Evolutionary conservation across 2,113 vertebrate genomes (phyloP).

Genomic region (Catagonus wagneri): DNA sequence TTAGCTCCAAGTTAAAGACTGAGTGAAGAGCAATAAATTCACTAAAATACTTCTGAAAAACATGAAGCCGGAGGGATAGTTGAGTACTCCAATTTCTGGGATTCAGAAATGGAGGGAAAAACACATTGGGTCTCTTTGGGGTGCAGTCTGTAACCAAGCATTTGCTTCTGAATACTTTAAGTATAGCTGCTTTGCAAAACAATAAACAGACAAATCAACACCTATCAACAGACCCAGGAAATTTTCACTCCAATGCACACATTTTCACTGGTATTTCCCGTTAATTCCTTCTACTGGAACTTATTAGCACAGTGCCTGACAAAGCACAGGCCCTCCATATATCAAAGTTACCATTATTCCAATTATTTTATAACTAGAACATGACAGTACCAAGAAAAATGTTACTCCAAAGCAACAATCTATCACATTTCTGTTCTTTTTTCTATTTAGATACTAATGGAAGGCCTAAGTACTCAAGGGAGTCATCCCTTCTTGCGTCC

Average conservation of each 20-base stretch:
- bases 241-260: neutral
- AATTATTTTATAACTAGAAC: constrained; percentile 41
- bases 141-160: constrained; percentile 23
- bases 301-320: constrained; percentile 11
- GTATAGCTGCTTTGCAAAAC: constrained; percentile 47
- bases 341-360: constrained; percentile 17
- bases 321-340: neutral
- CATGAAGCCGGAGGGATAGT: neutral
- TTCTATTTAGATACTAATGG: neutral
- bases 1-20: constrained; percentile 30
- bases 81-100: neutral
- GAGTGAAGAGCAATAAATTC: neutral
- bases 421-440: constrained; percentile 10
- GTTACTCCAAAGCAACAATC: constrained; percentile 38
- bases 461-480: constrained; percentile 1
- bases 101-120: neutral
- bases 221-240: neutral
- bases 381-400: neutral
- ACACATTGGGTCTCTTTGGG: neutral
- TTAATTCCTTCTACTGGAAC: neutral
- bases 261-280: neutral
- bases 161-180: constrained; percentile 60
- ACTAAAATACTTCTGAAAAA: constrained; percentile 59
- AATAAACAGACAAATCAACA: neutral
- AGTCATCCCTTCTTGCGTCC: neutral